Evolutionary conservation across 2,113 vertebrate species (phyloP), one percentile per base, ranked within the genome.

Genomic region (Donacobius atricapilla): DNA sequence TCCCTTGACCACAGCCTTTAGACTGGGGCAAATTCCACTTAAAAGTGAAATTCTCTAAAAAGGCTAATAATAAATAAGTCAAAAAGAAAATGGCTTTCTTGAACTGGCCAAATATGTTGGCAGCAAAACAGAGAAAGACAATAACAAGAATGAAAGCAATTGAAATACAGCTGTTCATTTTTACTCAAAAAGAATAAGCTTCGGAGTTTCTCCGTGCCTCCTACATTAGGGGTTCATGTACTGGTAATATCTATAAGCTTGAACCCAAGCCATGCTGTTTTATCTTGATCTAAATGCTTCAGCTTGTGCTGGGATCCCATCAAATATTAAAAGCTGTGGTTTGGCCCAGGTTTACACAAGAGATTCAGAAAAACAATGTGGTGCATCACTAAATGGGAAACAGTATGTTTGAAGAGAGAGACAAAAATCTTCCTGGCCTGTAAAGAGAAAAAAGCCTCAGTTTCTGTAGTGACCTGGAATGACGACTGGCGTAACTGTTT

Each of bases 321-420:
- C n/a, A 91, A 84, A 90, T 87, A 93, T 91, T 95, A 83, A 95
- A 89, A 94, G 37, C 33, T 73, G 87, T 71, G 84, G 88, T 76
- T 91, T 93, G 83, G 93, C 78, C 72, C 12, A 93, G 54, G 19
- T 85, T 96, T 96, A 48, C 21, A 73, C 3, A 57, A 16, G 87
- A 76, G 53, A 83, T 50, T 75, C 58, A 63, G 78, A 87, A 90
- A 93, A 97, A 88, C n/a, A 72, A 72, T 27, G 40, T 39, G 37
- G 63, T 83, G 76, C 61, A 72, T 85, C 65, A 92, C 37, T 45
- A 69, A 82, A 61, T 22, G 35, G 70, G 78, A 91, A 91, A 87
- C 17, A 45, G 14, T 35, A 57, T 24, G 9, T 82, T 72, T 87
- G 69, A 90, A 94, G 28, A 63, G 15, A 51, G 42, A 42, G 7